Conservation (phyloP, 1,140 invertebrate genomes). For the Pseudomyrmex pallidus region DNA sequence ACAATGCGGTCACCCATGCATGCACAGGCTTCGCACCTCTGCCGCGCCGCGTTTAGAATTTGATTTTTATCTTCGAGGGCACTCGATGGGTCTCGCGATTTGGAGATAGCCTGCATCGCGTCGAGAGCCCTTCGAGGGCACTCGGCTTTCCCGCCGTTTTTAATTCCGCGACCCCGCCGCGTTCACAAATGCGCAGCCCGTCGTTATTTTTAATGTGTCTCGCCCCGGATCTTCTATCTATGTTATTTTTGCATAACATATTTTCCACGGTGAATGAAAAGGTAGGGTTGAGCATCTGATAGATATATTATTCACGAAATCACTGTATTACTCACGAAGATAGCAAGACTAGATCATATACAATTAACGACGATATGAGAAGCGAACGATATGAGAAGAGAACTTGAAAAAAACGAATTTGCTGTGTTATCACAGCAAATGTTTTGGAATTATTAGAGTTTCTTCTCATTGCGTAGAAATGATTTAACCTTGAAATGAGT, state of each 20-base stretch:
- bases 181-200: conserved; percentile 70
- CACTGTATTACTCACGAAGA: background rate
- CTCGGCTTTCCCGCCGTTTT: conserved; percentile 66
- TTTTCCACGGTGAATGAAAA: background rate
- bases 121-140: conserved; percentile 79
- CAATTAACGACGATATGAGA: background rate
- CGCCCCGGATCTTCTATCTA: background rate
- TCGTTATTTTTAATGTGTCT: conserved; percentile 35
- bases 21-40: conserved; percentile 84
- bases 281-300: background rate
- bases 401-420: background rate
- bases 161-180: conserved; percentile 66
- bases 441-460: background rate
- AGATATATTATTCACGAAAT: background rate
- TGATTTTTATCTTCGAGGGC: conserved; percentile 85
- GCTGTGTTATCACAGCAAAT: background rate
- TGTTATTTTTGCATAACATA: conserved; percentile 47
- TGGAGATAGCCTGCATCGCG: conserved; percentile 81
- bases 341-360: background rate
- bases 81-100: conserved; percentile 84
- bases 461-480: background rate
- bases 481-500: conserved; percentile 34
- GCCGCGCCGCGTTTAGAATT: conserved; percentile 77
- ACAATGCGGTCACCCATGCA: conserved; percentile 85
- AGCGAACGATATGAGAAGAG: conserved; percentile 1